Evolutionary conservation across 1,140 invertebrate genomes (phyloP).

Genomic region (Calephelis nemesis): DNA sequence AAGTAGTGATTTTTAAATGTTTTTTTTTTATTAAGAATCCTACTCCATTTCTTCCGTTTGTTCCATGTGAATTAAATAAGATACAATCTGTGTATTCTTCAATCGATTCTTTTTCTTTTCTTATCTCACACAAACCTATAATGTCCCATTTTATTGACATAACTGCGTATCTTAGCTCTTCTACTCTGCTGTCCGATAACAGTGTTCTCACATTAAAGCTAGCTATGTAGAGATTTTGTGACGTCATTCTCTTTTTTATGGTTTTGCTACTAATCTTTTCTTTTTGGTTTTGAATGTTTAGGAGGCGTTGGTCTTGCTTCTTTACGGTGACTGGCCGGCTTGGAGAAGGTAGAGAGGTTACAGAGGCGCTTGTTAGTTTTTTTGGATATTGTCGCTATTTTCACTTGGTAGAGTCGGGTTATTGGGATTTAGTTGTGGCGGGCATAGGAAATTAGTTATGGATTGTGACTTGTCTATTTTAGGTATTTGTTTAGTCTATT

Average conservation of each 20-base stretch:
- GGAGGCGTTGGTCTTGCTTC: conserved; percentile 29
- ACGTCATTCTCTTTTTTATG: too few species aligned
- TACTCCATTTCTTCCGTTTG: too few species aligned
- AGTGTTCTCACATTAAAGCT: conserved; percentile 33
- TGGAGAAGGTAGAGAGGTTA: conserved; percentile 10
- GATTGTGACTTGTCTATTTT: conserved; percentile 21
- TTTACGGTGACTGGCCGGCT: conserved; percentile 26
- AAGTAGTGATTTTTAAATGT: too few species aligned
- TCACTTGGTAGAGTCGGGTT: too few species aligned
- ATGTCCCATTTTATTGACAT: conserved; percentile 31
- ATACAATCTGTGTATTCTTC: too few species aligned
- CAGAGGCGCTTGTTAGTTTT: conserved; percentile 27
- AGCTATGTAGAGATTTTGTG: too few species aligned
- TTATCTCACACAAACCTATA: too few species aligned
- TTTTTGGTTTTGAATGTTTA: conserved; percentile 7
- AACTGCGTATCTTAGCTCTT: conserved; percentile 27
- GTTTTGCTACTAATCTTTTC: too few species aligned
- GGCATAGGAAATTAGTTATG: conserved; percentile 23
- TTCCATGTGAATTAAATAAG: too few species aligned
- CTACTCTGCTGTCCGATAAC: conserved; percentile 26
- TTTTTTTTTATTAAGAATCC: too few species aligned
- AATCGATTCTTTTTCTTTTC: too few species aligned
- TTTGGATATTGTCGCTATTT: too few species aligned
- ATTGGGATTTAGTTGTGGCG: background rate
- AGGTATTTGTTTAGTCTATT: conserved; percentile 12